A percentile compares a stretch with the other conserved stretches of the same genome.
These are phyloP conservation scores for Leucozona laternaria DNA, from an alignment of 2,888 invertebrate genomes.

Conservation along the genomic window DNA sequence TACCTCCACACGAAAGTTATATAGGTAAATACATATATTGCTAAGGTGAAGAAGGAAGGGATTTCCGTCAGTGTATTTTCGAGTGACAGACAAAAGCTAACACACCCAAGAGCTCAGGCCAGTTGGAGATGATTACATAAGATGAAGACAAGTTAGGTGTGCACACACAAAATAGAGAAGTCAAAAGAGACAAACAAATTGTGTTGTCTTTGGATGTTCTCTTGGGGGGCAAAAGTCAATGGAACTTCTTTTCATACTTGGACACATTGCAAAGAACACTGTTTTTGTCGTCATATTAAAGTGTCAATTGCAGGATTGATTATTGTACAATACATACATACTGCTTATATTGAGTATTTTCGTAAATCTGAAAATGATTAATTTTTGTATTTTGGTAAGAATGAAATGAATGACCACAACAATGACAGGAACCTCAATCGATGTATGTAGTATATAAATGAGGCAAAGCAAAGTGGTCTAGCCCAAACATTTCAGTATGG, in stretches of 20 bases:
- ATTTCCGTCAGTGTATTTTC: not conserved
- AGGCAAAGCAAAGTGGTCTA: no score
- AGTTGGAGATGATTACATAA: conserved; percentile 17
- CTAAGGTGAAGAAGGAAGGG: not conserved
- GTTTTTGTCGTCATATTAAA: not conserved
- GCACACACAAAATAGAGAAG: not conserved
- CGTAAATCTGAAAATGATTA: no score
- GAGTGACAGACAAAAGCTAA: conserved; percentile 1
- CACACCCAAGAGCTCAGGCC: conserved; percentile 6
- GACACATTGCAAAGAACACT: not conserved
- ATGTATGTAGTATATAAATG: no score
- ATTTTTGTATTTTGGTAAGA: no score
- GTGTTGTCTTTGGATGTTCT: not conserved
- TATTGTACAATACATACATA: not conserved
- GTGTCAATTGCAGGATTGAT: not conserved
- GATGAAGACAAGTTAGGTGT: not conserved
- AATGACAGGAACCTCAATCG: no score
- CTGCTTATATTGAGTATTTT: not conserved
- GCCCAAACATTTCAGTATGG: no score
- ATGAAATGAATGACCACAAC: no score
- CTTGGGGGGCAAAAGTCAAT: not conserved
- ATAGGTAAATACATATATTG: not conserved
- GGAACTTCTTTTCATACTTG: not conserved
- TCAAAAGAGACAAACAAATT: not conserved
- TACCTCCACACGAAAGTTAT: not conserved